These are phyloP conservation scores for Cryptophagus acutangulus DNA, from an alignment of 2,888 invertebrate genomes.

Conservation along the genomic window DNA sequence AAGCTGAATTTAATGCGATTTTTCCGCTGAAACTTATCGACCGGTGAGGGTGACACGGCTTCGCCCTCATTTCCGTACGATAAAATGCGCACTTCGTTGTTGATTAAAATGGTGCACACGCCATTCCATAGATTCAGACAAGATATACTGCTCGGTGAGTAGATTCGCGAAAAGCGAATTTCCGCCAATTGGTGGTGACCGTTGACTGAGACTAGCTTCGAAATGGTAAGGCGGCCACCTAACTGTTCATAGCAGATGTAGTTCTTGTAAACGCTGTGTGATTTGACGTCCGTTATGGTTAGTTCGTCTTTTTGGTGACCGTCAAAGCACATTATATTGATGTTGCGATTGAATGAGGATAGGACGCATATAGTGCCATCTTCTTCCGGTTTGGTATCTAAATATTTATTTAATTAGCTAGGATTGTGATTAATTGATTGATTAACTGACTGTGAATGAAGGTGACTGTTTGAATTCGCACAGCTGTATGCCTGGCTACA, in stretches of 20 bases:
- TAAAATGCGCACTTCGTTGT: slow-evolving; percentile 39
- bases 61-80: too few species aligned
- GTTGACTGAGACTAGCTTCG: slow-evolving; percentile 32
- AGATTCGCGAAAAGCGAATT: slow-evolving; percentile 43
- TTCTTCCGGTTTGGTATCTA: too few species aligned
- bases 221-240: slow-evolving; percentile 42
- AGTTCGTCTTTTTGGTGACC: slow-evolving; percentile 25
- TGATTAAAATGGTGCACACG: slow-evolving; percentile 41
- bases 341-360: too few species aligned
- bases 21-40: too few species aligned
- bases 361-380: too few species aligned
- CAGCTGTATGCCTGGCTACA: slow-evolving; percentile 37
- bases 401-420: too few species aligned
- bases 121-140: slow-evolving; percentile 44
- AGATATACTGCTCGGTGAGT: slow-evolving; percentile 42
- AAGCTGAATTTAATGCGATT: slow-evolving; percentile 30
- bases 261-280: slow-evolving; percentile 40
- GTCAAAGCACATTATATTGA: slow-evolving; percentile 29
- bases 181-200: slow-evolving; percentile 34
- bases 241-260: slow-evolving; percentile 44
- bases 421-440: too few species aligned
- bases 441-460: slow-evolving; percentile 34
- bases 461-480: slow-evolving; percentile 37
- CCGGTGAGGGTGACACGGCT: too few species aligned
- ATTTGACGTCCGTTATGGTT: slow-evolving; percentile 35